Base-by-base conservation (phyloP, 2,113 vertebrate genomes). In the Benitochromis conjunctus region DNA sequence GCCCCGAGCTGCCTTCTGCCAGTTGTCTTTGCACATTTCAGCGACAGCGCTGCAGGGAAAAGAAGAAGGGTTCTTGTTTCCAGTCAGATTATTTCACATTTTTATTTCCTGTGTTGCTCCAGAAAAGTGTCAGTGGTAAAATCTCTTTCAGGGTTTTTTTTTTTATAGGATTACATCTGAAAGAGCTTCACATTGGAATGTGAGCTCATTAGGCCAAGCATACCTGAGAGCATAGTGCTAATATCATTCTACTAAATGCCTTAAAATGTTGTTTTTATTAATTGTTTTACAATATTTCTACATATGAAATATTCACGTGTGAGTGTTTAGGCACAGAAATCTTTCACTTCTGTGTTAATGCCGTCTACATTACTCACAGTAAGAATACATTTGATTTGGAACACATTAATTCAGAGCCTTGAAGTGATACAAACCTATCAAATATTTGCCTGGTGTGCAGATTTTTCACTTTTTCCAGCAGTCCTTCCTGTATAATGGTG, bases 11-110 rank as follows among this genome's bases (percentile, higher is more conserved):
- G 92, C 85, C 90, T 90, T 79, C 81, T 89, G 88, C 84, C 89
- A 80, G 83, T 87, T 92, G 90, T 89, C 91, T 83, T 53, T 8
- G n/a, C 58, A 90, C 81, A 66, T 92, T 90, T 89, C 16, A 58
- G 57, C 85, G 86, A 87, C 78, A 51, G 69, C 38, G 48, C 36
- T 3, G 14, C 34, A 26, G 41, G 41, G 2, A 48, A 64, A 14
- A 66, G 69, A 82, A 64, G 9, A 84, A 13, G 21, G 53, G 54
- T 48, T 89, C 41, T 31, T 38, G 46, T 78, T 81, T 69, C 29
- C 10, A 81, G 21, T 46, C 11, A 74, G 16, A 83, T 55, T 16
- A 10, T 77, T 76, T 82, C 34, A 60, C 48, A 6, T 81, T 78
- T 57, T 64, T 19, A 53, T 81, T 34, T 58, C 62, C 29, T 41